Percentiles rank a stretch among this genome's conserved stretches.
Evolutionary conservation across 2,797 vertebrate species (phyloP).

Genomic region (Schizothorax lantsangensis): DNA sequence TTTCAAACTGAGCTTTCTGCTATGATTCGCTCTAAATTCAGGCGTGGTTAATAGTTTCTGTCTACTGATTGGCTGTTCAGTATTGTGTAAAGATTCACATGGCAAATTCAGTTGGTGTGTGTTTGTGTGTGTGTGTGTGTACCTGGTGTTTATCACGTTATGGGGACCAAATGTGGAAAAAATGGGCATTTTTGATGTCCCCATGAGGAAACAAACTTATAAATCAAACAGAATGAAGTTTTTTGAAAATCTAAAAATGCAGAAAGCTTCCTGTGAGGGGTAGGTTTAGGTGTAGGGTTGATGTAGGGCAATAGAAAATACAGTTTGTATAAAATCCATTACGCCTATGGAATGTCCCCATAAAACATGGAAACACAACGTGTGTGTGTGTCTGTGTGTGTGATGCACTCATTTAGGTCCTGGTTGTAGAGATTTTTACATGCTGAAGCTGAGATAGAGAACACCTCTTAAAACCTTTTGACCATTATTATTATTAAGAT

Average conservation of each 20-base stretch:
- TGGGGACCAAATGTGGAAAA: too few relatives aligned
- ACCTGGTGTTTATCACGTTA: too few relatives aligned
- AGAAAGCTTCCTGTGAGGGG: too few relatives aligned
- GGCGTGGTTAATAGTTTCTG: background rate
- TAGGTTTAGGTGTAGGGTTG: too few relatives aligned
- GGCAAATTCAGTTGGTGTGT: background rate
- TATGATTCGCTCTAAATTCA: conserved; percentile 28
- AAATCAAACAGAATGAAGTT: too few relatives aligned
- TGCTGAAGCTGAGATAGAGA: background rate
- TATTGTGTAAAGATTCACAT: conserved; percentile 15
- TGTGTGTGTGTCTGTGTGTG: background rate
- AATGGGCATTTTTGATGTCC: too few relatives aligned
- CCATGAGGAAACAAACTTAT: too few relatives aligned
- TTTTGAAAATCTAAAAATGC: too few relatives aligned
- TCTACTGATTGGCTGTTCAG: conserved; percentile 5
- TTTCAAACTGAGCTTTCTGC: background rate
- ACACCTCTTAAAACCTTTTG: background rate
- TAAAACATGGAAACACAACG: too few relatives aligned
- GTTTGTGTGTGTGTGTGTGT: background rate
- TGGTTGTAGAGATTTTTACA: background rate
- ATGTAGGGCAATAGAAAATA: too few relatives aligned
- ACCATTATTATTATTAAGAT: background rate
- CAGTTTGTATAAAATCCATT: too few relatives aligned
- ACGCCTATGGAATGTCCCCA: too few relatives aligned
- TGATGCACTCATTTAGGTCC: background rate